phyloP scores from a whole-genome alignment of 2,113 vertebrate genomes.

The Boulengeromyrus knoepffleri region DNA sequence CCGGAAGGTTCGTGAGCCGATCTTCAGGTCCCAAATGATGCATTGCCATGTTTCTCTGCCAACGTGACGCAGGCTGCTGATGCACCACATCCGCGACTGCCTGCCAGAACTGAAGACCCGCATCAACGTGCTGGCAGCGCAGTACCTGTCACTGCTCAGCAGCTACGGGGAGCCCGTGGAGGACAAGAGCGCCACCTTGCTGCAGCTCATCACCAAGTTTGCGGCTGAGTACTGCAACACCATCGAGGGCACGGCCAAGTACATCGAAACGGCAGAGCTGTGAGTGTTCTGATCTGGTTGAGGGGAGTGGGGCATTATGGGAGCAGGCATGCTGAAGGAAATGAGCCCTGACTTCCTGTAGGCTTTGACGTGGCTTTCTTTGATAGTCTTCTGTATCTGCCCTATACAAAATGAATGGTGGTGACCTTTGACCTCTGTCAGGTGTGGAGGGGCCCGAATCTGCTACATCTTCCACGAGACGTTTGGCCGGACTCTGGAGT shows the following conservation, averaged over 20 bases:
- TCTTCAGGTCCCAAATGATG: not conserved
- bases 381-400: not conserved
- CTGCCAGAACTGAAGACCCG: slow-evolving; percentile 94
- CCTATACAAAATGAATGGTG: not conserved
- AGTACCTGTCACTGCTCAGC: slow-evolving; percentile 91
- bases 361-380: not conserved
- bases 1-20: not conserved
- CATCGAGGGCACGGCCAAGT: slow-evolving; percentile 98
- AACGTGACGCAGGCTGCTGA: slow-evolving; percentile 68
- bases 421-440: slow-evolving; percentile 46
- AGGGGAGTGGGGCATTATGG: not conserved
- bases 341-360: not conserved
- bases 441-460: slow-evolving; percentile 93
- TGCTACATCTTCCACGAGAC: slow-evolving; percentile 99
- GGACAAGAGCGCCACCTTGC: slow-evolving; percentile 86
- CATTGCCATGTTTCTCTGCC: not conserved
- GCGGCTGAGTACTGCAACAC: slow-evolving; percentile 97
- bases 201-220: slow-evolving; percentile 98
- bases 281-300: slow-evolving; percentile 56
- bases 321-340: not conserved
- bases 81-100: slow-evolving; percentile 98
- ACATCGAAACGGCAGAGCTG: slow-evolving; percentile 95
- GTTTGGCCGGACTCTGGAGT: slow-evolving; percentile 93
- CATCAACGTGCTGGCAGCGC: slow-evolving; percentile 90
- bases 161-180: slow-evolving; percentile 94